Base-by-base conservation (phyloP, 37 sponge, comb jelly and placozoan genomes). In the Cladorhizidae sp. region DNA sequence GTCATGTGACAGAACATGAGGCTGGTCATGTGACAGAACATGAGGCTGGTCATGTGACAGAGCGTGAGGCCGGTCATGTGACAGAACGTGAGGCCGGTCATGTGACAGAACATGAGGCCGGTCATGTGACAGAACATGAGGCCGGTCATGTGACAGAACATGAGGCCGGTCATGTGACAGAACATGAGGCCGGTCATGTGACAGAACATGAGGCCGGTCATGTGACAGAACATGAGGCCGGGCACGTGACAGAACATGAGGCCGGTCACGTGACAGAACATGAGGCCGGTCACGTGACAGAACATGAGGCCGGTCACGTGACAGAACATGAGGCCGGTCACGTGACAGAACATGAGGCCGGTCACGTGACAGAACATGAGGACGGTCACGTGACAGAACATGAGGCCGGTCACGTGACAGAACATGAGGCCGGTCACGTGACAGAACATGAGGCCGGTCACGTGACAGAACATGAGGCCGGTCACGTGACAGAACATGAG, bases 401-500 rank as follows among this genome's bases (percentile, higher is more conserved):
- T 5, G 49, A 45, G 9, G 67, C 12, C 28, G 6, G 61, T 59
- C 61, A 12, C 12, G 61, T 59, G 61, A 12, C 31, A 32, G 31
- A 14, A 3, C 17, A 18, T 32, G 67, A 65, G 5, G 67, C 5
- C 2, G 9, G 61, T 59, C 15, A 17, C 12, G 15, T 5, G 8
- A 12, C 61, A 59, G 61, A 59, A 18, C 61, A 5, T 5, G 61
- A 28, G 18, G 28, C 28, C 28, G 18, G 28, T 26, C 28, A 25
- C 49, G 9, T 45, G 49, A 9, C 49, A 45, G 49, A 45, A 9
- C 49, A 5, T 5, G 49, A 45, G 5, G 67, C 2, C 33, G 32
- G 67, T 65, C 67, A 65, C 31, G 67, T 65, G 67, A 65, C 67
- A 65, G 67, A 65, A 3, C 67, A 18, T 18, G 67, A 31, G 35